Conservation (phyloP, 1,140 invertebrate species). For the Drosophila carrolli region DNA sequence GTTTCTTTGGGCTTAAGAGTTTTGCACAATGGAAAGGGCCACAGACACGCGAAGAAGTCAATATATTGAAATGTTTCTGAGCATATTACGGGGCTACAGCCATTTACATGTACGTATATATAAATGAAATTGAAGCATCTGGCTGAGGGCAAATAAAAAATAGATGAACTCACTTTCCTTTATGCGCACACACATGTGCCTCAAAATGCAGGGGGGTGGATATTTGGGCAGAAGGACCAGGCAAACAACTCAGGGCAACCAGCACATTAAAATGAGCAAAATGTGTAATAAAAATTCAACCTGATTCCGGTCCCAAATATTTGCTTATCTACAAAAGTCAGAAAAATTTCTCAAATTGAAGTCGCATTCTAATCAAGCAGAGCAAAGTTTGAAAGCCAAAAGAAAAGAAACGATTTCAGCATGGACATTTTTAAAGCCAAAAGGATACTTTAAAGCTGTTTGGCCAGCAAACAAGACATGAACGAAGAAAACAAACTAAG, state of each 20-base stretch:
- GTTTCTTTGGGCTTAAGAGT: slow-evolving; percentile 14
- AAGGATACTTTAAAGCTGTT: slow-evolving; percentile 14
- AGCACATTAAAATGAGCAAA: slow-evolving; percentile 72
- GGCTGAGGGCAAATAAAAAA: slow-evolving; percentile 65
- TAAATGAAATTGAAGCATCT: slow-evolving; percentile 52
- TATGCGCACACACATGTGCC: slow-evolving; percentile 13
- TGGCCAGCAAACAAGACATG: not conserved
- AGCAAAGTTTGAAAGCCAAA: slow-evolving; percentile 3
- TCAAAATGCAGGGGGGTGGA: slow-evolving; percentile 9
- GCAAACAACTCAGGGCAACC: slow-evolving; percentile 57
- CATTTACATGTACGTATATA: slow-evolving; percentile 20
- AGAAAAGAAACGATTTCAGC: not conserved
- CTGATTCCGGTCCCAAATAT: slow-evolving; percentile 34
- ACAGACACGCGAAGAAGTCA: slow-evolving; percentile 15
- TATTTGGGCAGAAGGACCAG: slow-evolving; percentile 8
- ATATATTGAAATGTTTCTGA: slow-evolving; percentile 45
- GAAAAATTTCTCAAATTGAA: slow-evolving; percentile 36
- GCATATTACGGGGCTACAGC: slow-evolving; percentile 34
- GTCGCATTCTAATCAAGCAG: slow-evolving; percentile 46
- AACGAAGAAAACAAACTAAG: not conserved
- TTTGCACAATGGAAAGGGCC: slow-evolving; percentile 23
- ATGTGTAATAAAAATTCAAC: slow-evolving; percentile 68
- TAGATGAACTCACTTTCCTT: slow-evolving; percentile 64
- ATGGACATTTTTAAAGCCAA: not conserved
- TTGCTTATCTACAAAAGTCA: slow-evolving; percentile 44